Conservation (phyloP, 1,140 invertebrate genomes). For the Nasonia giraulti region DNA sequence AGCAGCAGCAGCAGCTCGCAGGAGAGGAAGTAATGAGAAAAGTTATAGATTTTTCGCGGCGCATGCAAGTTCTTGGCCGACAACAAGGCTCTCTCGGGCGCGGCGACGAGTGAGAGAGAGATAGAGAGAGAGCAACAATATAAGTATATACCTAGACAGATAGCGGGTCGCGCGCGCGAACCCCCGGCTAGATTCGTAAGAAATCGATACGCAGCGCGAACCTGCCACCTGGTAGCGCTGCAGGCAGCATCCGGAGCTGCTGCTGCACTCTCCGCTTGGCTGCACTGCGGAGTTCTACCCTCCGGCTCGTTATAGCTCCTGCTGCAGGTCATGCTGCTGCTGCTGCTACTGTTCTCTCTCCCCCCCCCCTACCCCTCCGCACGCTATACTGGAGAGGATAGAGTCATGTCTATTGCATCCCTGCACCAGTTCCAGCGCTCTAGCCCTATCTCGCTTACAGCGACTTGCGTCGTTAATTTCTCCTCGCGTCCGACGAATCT, state of each 20-base stretch:
- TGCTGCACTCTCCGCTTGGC: background rate
- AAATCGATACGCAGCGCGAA: slow-evolving; percentile 64
- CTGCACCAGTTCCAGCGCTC: background rate
- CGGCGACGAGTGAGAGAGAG: background rate
- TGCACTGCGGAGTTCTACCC: background rate
- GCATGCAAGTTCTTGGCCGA: slow-evolving; percentile 49
- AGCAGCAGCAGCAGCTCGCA: background rate
- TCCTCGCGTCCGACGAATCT: background rate
- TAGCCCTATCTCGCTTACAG: background rate
- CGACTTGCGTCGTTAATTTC: background rate
- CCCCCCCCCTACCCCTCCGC: background rate
- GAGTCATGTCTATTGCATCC: background rate
- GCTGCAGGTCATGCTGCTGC: slow-evolving; percentile 52
- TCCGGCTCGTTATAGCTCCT: background rate
- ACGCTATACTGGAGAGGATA: background rate
- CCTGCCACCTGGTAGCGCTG: slow-evolving; percentile 63
- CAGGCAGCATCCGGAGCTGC: slow-evolving; percentile 57
- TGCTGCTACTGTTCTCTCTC: background rate
- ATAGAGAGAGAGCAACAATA: background rate
- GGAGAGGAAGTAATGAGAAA: slow-evolving; percentile 33
- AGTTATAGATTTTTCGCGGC: slow-evolving; percentile 28
- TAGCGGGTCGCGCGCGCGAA: slow-evolving; percentile 19
- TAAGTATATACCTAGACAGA: slow-evolving; percentile 22
- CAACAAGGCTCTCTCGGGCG: background rate
- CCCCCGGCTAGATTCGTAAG: slow-evolving; percentile 65